A percentile compares a stretch with the other conserved stretches of the same genome.
These are phyloP conservation scores for Labia minor DNA, from an alignment of 2,888 invertebrate species.

Conservation along the genomic window DNA sequence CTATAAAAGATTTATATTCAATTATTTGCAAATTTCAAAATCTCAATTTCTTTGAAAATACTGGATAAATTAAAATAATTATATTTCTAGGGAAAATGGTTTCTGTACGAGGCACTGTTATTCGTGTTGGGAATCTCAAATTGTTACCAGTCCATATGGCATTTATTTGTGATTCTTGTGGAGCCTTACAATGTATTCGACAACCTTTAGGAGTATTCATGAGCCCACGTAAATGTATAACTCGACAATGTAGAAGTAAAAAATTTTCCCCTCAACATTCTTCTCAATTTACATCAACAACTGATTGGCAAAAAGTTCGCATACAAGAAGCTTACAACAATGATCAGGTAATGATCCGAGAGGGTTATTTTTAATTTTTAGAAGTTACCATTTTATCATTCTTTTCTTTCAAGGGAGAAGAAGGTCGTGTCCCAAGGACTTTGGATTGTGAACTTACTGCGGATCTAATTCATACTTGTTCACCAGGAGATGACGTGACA, in stretches of 20 bases:
- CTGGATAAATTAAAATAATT: too few relatives aligned
- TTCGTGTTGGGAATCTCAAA: conserved; percentile 63
- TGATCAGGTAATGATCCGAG: conserved; percentile 45
- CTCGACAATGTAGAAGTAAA: conserved; percentile 44
- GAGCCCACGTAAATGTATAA: conserved; percentile 47
- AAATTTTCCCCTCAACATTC: conserved; percentile 52
- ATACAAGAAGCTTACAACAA: conserved; percentile 66
- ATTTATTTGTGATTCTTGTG: conserved; percentile 63
- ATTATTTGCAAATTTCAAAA: too few relatives aligned
- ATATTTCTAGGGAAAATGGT: conserved; percentile 54
- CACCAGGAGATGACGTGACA: conserved; percentile 80
- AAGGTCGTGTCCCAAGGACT: conserved; percentile 61
- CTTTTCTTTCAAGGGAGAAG: conserved; percentile 40
- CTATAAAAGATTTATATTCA: conserved; percentile 21
- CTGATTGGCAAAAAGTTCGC: conserved; percentile 68
- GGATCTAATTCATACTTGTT: conserved; percentile 71
- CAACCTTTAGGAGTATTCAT: conserved; percentile 52
- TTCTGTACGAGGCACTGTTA: conserved; percentile 73
- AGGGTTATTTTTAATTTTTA: background rate
- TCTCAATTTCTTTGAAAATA: too few relatives aligned
- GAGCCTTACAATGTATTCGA: conserved; percentile 50
- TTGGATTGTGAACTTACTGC: conserved; percentile 76
- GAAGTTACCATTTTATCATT: background rate
- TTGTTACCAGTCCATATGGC: conserved; percentile 65
- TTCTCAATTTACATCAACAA: conserved; percentile 60